Evolutionary conservation across 2,113 vertebrate genomes (phyloP).

Genomic region (human (Homo sapiens)): GRCh38 chr15:101272001-101272500

Average conservation of each 20-base stretch:
- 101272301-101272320: slow-evolving; percentile 78
- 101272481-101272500: neutral
- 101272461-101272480: neutral
- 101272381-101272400: slow-evolving; percentile 91
- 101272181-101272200: neutral
- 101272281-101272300: slow-evolving; percentile 78
- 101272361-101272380: slow-evolving; percentile 90
- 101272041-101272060: neutral
- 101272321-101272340: slow-evolving; percentile 75
- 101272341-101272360: slow-evolving; percentile 84
- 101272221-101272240: neutral
- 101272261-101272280: slow-evolving; percentile 60
- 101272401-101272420: slow-evolving; percentile 90
- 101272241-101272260: slow-evolving; percentile 45
- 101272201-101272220: slow-evolving; percentile 9
- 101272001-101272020: neutral
- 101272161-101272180: neutral
- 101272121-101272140: neutral
- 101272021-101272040: neutral
- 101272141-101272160: neutral
- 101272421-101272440: slow-evolving; percentile 76
- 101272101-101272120: neutral
- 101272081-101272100: neutral
- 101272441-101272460: neutral
- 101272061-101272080: neutral